phyloP scores from a whole-genome alignment of 2,888 invertebrate genomes.

The Aphrophora alni region DNA sequence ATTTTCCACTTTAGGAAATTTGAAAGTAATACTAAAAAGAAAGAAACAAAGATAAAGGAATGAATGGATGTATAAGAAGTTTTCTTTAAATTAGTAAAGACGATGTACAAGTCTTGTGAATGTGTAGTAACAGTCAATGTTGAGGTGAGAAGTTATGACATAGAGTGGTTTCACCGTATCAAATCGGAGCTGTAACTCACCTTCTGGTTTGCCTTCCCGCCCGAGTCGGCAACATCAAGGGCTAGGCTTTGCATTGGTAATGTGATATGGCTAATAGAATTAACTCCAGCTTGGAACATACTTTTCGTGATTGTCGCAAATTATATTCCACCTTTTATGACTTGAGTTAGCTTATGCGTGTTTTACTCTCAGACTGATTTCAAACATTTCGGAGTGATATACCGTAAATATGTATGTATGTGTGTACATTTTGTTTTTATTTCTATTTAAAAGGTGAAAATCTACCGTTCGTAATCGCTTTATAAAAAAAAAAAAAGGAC shows the following conservation, averaged over 20 bases:
- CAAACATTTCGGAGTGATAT: too few species aligned
- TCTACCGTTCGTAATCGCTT: too few species aligned
- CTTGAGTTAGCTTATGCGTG: neutral
- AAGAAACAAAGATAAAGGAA: too few species aligned
- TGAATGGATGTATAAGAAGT: too few species aligned
- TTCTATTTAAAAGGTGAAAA: too few species aligned
- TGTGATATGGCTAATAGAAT: conserved; percentile 9
- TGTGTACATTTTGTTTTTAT: too few species aligned
- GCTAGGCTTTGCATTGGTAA: neutral
- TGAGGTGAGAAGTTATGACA: conserved; percentile 16
- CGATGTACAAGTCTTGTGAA: too few species aligned
- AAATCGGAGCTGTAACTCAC: conserved; percentile 35
- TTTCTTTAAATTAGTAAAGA: too few species aligned
- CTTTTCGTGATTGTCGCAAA: conserved; percentile 7
- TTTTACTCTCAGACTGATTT: neutral
- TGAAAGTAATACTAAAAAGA: too few species aligned
- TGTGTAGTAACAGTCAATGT: neutral
- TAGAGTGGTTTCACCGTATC: neutral
- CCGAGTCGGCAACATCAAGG: conserved; percentile 17
- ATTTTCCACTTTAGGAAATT: too few species aligned
- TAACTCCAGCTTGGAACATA: neutral
- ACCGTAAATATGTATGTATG: neutral
- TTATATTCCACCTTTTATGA: neutral
- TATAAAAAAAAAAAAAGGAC: too few species aligned
- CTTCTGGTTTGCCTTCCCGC: conserved; percentile 35